A percentile compares a stretch with the other conserved stretches of the same genome.
phyloP scores from a whole-genome alignment of 2,113 vertebrate genomes.

The Larimichthys polyactis region DNA sequence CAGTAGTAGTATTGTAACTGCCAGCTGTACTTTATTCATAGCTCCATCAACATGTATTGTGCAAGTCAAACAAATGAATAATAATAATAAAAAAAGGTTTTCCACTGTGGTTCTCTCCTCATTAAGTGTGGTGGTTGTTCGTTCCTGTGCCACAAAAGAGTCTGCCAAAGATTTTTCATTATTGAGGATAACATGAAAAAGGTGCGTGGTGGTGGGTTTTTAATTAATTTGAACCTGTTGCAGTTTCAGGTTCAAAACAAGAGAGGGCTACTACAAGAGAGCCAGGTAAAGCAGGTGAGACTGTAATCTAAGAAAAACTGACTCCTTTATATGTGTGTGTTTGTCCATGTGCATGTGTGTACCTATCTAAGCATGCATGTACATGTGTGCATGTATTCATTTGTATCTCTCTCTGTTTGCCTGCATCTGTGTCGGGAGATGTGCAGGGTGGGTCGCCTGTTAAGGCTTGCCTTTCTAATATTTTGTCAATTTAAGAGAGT shows the following conservation, averaged over 20 bases:
- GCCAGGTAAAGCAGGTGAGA: slow-evolving; percentile 95
- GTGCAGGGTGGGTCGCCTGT: slow-evolving; percentile 57
- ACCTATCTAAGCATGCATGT: slow-evolving; percentile 34
- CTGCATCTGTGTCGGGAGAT: slow-evolving; percentile 55
- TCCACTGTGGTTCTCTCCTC: background rate
- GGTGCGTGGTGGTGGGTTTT: background rate
- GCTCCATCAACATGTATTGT: background rate
- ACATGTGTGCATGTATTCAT: slow-evolving; percentile 32
- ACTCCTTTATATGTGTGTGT: slow-evolving; percentile 21
- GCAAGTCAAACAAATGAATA: slow-evolving; percentile 2
- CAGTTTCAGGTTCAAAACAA: slow-evolving; percentile 88
- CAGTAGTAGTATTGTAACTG: slow-evolving; percentile 7
- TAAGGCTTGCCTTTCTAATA: slow-evolving; percentile 74
- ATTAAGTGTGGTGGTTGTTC: slow-evolving; percentile 5
- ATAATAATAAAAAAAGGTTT: background rate
- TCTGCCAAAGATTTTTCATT: background rate
- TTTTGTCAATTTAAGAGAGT: slow-evolving; percentile 69
- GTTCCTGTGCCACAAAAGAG: slow-evolving; percentile 12
- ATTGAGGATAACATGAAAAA: background rate
- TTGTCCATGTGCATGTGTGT: slow-evolving; percentile 43
- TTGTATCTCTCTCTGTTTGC: slow-evolving; percentile 42
- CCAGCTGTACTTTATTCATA: slow-evolving; percentile 18
- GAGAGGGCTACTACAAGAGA: slow-evolving; percentile 90
- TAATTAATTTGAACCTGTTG: slow-evolving; percentile 33
- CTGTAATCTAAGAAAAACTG: slow-evolving; percentile 54